Conservation (phyloP, 2,888 invertebrate genomes). For the Macrophya annulata region DNA sequence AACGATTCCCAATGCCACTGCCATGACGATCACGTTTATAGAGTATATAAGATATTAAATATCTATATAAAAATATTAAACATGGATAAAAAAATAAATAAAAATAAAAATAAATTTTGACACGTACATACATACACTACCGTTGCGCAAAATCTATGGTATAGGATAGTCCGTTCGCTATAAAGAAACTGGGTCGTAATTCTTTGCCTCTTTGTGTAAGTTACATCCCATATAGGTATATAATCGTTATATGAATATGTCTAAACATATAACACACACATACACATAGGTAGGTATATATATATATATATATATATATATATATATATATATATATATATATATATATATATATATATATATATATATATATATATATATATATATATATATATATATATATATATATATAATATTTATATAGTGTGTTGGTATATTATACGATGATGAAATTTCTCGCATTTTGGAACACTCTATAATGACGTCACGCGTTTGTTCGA, state of each 20-base stretch:
- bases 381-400: no score
- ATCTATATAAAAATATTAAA: background rate
- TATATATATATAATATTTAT: no score
- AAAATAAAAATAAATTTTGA: background rate
- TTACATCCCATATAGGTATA: slow-evolving; percentile 13
- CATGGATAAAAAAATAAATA: background rate
- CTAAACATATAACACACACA: no score
- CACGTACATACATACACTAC: background rate
- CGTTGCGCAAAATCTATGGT: slow-evolving; percentile 30
- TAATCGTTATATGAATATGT: no score
- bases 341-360: no score
- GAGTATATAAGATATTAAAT: background rate
- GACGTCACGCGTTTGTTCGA: slow-evolving; percentile 22
- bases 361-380: no score
- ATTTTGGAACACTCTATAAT: slow-evolving; percentile 27
- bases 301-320: no score
- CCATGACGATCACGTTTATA: background rate
- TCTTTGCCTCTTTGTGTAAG: slow-evolving; percentile 32
- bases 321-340: no score
- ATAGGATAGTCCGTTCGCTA: background rate
- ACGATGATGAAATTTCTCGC: slow-evolving; percentile 25
- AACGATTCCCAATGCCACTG: slow-evolving; percentile 22
- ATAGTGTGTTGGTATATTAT: background rate
- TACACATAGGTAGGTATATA: no score
- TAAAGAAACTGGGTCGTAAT: slow-evolving; percentile 40